Conservation (phyloP, 2,888 invertebrate genomes). For the Pachliopta kotzebuea region DNA sequence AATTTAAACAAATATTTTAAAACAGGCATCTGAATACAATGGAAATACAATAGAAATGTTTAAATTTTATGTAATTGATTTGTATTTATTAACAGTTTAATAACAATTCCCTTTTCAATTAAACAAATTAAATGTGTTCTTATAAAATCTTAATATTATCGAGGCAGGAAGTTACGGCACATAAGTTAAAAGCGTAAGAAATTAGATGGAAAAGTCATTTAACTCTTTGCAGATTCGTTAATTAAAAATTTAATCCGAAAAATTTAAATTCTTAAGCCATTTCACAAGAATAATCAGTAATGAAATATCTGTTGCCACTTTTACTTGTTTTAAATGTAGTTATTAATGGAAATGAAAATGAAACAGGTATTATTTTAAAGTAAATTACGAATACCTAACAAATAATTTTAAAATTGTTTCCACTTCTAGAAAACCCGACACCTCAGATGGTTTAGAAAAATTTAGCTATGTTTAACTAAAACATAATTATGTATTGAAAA, state of each 20-base stretch:
- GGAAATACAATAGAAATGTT: too few species aligned
- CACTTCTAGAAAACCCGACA: too few species aligned
- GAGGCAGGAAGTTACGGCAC: background rate
- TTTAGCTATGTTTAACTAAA: too few species aligned
- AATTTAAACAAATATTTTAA: background rate
- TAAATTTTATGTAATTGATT: background rate
- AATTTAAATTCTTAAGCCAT: constrained; percentile 10
- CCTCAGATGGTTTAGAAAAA: too few species aligned
- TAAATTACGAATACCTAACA: background rate
- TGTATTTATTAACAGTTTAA: background rate
- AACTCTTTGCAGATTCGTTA: constrained; percentile 5
- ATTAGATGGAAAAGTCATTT: constrained; percentile 7
- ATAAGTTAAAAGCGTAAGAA: background rate
- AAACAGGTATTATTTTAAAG: constrained; percentile 6
- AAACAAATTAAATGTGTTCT: too few species aligned
- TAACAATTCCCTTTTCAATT: background rate
- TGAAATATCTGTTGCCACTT: constrained; percentile 18
- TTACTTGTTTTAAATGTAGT: constrained; percentile 6
- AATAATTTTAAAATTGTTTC: background rate
- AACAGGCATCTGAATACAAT: background rate
- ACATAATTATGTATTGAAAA: too few species aligned
- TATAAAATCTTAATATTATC: background rate
- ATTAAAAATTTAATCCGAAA: constrained; percentile 22
- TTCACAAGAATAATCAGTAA: constrained; percentile 4
- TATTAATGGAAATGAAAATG: background rate